Base-by-base conservation (phyloP, 2,888 invertebrate genomes). In the Macaria liturata region DNA sequence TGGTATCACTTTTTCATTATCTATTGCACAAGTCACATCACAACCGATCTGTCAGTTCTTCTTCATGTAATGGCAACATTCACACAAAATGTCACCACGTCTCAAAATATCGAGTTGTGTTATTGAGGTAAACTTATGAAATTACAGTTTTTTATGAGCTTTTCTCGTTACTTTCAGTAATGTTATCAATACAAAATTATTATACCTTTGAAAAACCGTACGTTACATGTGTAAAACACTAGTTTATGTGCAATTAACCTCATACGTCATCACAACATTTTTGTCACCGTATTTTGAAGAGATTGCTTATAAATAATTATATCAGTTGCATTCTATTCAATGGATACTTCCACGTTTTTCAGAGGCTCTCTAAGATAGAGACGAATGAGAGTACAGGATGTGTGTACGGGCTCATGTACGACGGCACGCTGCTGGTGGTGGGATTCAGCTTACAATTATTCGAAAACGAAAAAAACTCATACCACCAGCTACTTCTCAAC, bases 331-430 rank as follows among this genome's bases (percentile, higher is more conserved):
- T n/a, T 42, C 8, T 9, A 31, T 8, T 31, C n/a, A 6, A n/a
- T 48, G 34, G n/a, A n/a, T 57, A 34, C 50, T 49, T 54, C 8
- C 57, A 54, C 58, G 59, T 34, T 60, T 80, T 76, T 59, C 81
- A 97, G 96, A 94, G 96, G 74, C 83, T 96, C 74, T 93, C 93
- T 74, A 92, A 92, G 67, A 86, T 94, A 68, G 93, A 93, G 76
- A 91, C 94, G 62, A 89, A 93, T 72, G 89, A 87, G 62, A 93
- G 92, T 75, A 94, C 93, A 78, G 96, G 96, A 69, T 95, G 95
- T 80, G 88, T 96, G 32, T 96, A 95, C 81, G 97, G 96, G 44
- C 93, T 95, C 43, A 94, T 96, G 85, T 94, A 95, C 81, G 94
- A 95, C 74, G 94, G 95, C 57, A 94, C 94, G 39, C 83, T 96